Conservation (phyloP, 2,113 vertebrate genomes). For the Neogobius melanostomus region DNA sequence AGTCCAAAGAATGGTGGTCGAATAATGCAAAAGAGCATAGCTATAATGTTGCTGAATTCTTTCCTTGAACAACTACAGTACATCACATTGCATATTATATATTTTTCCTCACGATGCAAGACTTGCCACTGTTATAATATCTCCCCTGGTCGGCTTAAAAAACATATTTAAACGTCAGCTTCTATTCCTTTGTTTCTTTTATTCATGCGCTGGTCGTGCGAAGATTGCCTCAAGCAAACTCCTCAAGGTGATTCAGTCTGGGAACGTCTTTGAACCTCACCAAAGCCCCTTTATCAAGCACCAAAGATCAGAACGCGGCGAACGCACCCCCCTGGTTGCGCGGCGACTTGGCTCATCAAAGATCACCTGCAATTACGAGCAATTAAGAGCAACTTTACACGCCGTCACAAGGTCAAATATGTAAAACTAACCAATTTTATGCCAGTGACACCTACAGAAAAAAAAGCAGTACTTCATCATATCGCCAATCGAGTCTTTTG, state of each 20-base stretch:
- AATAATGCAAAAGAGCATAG: no score
- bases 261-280: conserved; percentile 58
- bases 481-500: conserved; percentile 70
- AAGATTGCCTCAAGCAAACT: conserved; percentile 59
- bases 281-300: conserved; percentile 38
- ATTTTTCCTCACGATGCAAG: background rate
- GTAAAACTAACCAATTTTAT: conserved; percentile 52
- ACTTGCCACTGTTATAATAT: conserved; percentile 15
- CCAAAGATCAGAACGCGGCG: conserved; percentile 52
- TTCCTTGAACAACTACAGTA: no score
- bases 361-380: conserved; percentile 46
- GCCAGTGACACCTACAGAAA: conserved; percentile 50
- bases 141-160: conserved; percentile 35
- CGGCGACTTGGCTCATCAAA: conserved; percentile 50
- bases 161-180: conserved; percentile 46
- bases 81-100: background rate
- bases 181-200: conserved; percentile 23
- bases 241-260: conserved; percentile 66
- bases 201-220: conserved; percentile 38
- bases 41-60: no score
- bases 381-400: conserved; percentile 64
- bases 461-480: conserved; percentile 59
- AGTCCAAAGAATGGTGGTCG: no score
- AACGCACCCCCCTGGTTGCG: background rate
- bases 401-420: conserved; percentile 66